Base-by-base conservation (phyloP, 2,797 vertebrate genomes). In the Lagodon rhomboides region DNA sequence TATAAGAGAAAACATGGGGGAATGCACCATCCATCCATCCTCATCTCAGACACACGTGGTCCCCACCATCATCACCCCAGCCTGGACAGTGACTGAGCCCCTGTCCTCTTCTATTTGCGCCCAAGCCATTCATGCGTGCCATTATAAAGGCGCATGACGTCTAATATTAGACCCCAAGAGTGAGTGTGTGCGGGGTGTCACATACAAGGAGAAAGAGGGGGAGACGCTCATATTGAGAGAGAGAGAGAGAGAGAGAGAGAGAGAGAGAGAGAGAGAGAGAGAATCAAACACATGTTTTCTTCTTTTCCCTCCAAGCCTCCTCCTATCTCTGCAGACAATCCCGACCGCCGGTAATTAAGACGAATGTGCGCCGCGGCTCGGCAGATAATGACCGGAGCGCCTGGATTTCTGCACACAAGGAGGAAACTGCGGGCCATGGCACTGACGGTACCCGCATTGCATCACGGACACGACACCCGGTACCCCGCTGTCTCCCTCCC, bases 391-490 rank as follows among this genome's bases (percentile, higher is more conserved):
- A 87, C 54, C 65, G 71, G 77, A 54, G 89, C 77, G 73, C 86
- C 59, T 73, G 79, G 80, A 77, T 90, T 79, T 90, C 75, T 83
- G 83, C 87, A 80, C 87, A 71, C 82, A 34, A 72, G 82, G 85
- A 91, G 77, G 74, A 75, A 85, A 83, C 89, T 86, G 89, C 82
- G 87, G 89, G 84, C 67, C 68, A 87, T 86, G 85, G 79, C 82
- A 86, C 83, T 88, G 87, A 84, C 88, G 70, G 87, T 91, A 94
- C 94, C 95, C 95, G 95, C 95, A 96, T 95, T 95, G 95, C 95
- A 95, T 95, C 94, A 96, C 93, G 92, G 94, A 94, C 92, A 93
- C 91, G 90, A 91, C 90, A 90, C 90, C 85, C 91, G 87, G 86
- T 88, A 71, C 75, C 92, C 91, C 87, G 92, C 89, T 90, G 91